Evolutionary conservation across 2,888 invertebrate species (phyloP), one percentile per base, ranked within the genome.

Genomic region (Eustalomyia histrio): DNA sequence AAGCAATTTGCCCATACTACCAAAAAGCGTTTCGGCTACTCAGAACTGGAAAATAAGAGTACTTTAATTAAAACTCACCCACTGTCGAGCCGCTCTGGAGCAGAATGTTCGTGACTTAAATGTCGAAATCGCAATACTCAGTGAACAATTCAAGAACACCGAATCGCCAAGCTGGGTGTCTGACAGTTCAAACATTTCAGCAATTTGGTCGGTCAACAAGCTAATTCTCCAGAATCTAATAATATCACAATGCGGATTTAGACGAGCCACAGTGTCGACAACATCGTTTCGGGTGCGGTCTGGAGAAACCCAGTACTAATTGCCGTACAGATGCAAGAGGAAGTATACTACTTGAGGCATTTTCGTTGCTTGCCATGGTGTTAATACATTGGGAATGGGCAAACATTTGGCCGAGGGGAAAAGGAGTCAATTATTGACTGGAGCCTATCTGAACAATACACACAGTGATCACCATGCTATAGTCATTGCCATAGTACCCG

Each of bases 61-160:
- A 33, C 33, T 57, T 9, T 29, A 57, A 29, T 29, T 57, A 8
- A 33, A 9, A 10, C 6, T 33, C 1, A 57, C 5, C 12, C 29
- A 57, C n/a, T 33, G 17, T n/a, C 33, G n/a, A 57, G 16, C 57
- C 16, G 29, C n/a, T 1, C 33, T 29, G 29, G 57, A 57, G 57
- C 57, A 57, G n/a, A 57, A 16, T 33, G 33, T 57, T 29, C 33
- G 33, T 29, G 57, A 57, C 16, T 16, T 57, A 29, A 29, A 12
- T n/a, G 57, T 57, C 0, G 57, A 57, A 16, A 14, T 57, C 7
- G n/a, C 33, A 18, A 10, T 57, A 57, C 29, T 57, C 9, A 55
- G 21, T 39, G 39, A 21, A 63, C 33, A n/a, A 29, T 21, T 14
- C 17, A 0, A 39, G 16, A 35, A n/a, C 24, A 29, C 6, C 8